Percentiles rank a stretch among this genome's conserved stretches.
These are phyloP conservation scores for Siderastrea radians DNA, from an alignment of 92 coral and sea anemone species.

Conservation along the genomic window DNA sequence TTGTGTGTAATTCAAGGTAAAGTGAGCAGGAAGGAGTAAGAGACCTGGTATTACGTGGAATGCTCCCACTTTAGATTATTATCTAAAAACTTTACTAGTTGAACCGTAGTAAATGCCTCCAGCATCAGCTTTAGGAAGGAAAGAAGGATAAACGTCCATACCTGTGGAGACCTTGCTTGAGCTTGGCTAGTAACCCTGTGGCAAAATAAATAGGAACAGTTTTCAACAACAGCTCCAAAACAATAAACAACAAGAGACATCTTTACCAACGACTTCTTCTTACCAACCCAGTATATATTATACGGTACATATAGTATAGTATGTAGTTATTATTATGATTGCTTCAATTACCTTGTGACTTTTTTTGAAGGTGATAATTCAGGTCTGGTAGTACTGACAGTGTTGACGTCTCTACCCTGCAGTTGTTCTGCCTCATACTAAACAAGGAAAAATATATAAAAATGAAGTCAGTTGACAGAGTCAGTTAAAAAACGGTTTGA, in stretches of 20 bases:
- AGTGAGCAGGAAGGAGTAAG: too few species aligned
- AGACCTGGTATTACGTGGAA: too few species aligned
- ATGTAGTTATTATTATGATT: too few species aligned
- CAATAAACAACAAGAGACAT: background rate
- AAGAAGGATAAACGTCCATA: background rate
- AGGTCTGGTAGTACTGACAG: background rate
- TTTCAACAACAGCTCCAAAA: background rate
- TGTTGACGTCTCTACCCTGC: background rate
- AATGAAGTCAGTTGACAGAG: background rate
- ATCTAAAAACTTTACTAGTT: too few species aligned
- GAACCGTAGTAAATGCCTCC: background rate
- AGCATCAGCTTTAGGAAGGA: background rate
- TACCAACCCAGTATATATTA: too few species aligned
- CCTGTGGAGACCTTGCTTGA: constrained; percentile 28
- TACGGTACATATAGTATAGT: too few species aligned
- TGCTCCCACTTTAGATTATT: too few species aligned
- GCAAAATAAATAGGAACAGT: background rate
- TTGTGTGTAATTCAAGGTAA: too few species aligned
- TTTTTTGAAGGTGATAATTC: background rate
- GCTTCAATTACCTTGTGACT: constrained; percentile 12
- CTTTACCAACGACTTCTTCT: background rate
- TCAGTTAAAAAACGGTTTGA: background rate
- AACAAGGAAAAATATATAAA: background rate
- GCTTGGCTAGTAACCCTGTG: constrained; percentile 5
- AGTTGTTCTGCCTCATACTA: constrained; percentile 24